Evolutionary conservation across 2,797 vertebrate species (phyloP), one percentile per base, ranked within the genome.

Genomic region (Fistularia commersonii): DNA sequence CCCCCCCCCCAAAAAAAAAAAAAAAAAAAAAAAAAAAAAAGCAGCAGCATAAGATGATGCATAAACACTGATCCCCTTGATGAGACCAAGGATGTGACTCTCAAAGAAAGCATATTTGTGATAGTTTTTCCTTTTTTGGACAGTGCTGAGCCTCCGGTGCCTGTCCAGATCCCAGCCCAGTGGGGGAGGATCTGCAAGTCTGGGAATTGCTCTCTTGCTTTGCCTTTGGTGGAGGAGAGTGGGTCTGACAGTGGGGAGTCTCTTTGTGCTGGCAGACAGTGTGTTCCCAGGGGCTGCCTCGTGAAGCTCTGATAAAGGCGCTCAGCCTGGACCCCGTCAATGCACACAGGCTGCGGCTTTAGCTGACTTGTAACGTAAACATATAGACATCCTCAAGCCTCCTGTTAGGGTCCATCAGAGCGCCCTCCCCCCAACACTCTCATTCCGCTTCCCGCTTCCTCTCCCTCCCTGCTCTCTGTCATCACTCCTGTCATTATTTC

Each of bases 401-500:
- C 74, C 79, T 81, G 80, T 82, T 79, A 81, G 69, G 80, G 75
- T 84, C 75, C 74, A 74, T 82, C 85, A 83, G 72, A 74, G 49
- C 7, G 8, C 23, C 57, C 72, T 78, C 54, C 62, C 77, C 76
- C 65, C 54, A 61, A 40, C 69, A 42, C 69, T 67, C 73, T 71
- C 69, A 54, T 51, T 62, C 69, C 53, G n/a, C n/a, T n/a, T 71
- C 66, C 50, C 69, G 69, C 71, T 62, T 51, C 56, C 71, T 77
- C 79, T 79, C 65, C 69, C 67, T 51, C 72, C 55, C 74, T 66
- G 57, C 67, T 63, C 76, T 88, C 83, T 82, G 83, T 90, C 88
- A 90, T 91, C 88, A 90, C 89, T 87, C 68, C 84, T 90, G 88
- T 90, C 89, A 91, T 92, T 88, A 90, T 86, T 87, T 78, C 71